Conservation (phyloP, 2,888 invertebrate genomes). For the Meta bourneti region DNA sequence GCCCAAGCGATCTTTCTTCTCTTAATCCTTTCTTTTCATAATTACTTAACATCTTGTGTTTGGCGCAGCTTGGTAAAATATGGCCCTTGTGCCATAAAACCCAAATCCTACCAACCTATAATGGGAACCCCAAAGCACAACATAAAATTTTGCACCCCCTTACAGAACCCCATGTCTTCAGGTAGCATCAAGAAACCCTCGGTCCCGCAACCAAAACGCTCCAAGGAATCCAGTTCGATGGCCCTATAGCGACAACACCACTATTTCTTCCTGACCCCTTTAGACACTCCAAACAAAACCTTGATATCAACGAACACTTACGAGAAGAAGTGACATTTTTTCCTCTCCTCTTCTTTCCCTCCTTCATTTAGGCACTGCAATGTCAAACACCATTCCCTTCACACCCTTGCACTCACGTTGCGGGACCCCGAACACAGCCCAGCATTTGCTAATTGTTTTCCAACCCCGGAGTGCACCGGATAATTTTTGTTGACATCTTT, state of each 20-base stretch:
- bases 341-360: slow-evolving; percentile 60
- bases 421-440: slow-evolving; percentile 22
- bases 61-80: too few species aligned
- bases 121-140: too few species aligned
- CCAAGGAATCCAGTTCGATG: too few species aligned
- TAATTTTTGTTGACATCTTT: slow-evolving; percentile 77
- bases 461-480: neutral
- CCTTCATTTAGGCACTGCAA: slow-evolving; percentile 46
- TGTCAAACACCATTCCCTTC: slow-evolving; percentile 69
- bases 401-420: slow-evolving; percentile 8
- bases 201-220: too few species aligned
- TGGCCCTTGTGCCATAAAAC: too few species aligned
- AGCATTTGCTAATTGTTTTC: slow-evolving; percentile 73
- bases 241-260: neutral
- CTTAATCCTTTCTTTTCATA: too few species aligned
- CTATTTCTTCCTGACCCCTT: slow-evolving; percentile 50
- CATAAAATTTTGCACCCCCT: too few species aligned
- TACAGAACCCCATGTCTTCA: too few species aligned
- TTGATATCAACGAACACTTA: slow-evolving; percentile 41
- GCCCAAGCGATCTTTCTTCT: too few species aligned
- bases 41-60: too few species aligned
- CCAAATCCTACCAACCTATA: too few species aligned
- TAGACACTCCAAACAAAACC: slow-evolving; percentile 14
- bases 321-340: slow-evolving; percentile 23
- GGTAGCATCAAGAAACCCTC: too few species aligned